phyloP scores from a whole-genome alignment of 2,113 vertebrate species.

The Sphyrna mokarran region DNA sequence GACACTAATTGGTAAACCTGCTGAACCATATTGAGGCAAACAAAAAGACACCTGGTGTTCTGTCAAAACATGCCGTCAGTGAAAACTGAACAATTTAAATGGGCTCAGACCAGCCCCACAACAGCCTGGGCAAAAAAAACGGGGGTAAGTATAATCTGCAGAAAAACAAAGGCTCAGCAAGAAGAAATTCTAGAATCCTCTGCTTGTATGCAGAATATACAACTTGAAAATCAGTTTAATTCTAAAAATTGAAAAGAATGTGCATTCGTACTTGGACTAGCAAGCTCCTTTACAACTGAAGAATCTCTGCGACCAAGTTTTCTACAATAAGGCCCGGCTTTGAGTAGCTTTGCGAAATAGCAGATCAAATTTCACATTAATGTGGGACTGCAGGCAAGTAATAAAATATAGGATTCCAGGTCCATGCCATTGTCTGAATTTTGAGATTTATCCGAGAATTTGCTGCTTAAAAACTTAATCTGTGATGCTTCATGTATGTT shows the following conservation, averaged over 20 bases:
- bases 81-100: conserved; percentile 50
- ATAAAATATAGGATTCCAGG: neutral
- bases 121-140: neutral
- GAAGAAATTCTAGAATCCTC: neutral
- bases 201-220: neutral
- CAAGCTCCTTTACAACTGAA: neutral
- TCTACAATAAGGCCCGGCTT: neutral
- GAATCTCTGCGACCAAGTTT: neutral
- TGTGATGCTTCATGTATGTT: neutral
- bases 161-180: neutral
- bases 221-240: neutral
- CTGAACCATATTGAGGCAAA: conserved; percentile 64
- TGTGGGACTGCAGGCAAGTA: neutral
- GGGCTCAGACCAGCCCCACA: neutral
- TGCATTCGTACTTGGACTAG: neutral
- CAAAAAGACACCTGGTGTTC: conserved; percentile 77
- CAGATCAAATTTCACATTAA: conserved; percentile 23
- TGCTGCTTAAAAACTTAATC: neutral
- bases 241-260: neutral
- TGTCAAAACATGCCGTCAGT: conserved; percentile 72
- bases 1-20: conserved; percentile 72
- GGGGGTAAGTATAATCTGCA: neutral
- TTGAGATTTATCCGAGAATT: neutral
- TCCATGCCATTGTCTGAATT: neutral
- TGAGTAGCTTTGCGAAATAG: neutral